phyloP scores from a whole-genome alignment of 1,140 invertebrate species.

The Ceratosolen solmsi region DNA sequence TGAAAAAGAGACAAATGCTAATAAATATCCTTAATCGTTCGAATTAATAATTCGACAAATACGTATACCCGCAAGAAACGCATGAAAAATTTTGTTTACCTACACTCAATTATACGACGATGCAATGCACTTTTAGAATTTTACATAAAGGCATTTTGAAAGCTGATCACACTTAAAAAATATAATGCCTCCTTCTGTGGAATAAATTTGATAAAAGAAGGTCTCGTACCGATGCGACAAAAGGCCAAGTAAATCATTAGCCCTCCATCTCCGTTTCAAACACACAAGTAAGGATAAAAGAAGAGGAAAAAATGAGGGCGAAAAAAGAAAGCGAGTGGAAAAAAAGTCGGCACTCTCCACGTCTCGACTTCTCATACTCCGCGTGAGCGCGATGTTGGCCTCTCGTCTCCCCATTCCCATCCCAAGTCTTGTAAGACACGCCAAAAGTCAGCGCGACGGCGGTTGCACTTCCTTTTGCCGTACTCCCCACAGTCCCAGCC shows the following conservation, averaged over 20 bases:
- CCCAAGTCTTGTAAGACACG: conserved; percentile 3
- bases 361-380: background rate
- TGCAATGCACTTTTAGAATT: background rate
- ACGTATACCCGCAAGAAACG: no score
- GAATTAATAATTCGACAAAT: no score
- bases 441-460: conserved; percentile 20
- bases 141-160: background rate
- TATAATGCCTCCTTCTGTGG: background rate
- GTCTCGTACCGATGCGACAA: background rate
- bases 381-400: background rate
- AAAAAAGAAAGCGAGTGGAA: background rate
- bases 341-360: background rate
- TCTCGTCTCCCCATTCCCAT: background rate
- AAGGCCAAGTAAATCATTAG: conserved; percentile 3
- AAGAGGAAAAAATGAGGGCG: no score
- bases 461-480: background rate
- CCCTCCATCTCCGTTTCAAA: background rate
- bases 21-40: no score
- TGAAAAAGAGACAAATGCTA: no score
- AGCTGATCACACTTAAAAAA: no score
- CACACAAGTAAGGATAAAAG: background rate
- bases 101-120: no score
- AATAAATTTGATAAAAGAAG: background rate
- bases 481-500: background rate
- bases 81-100: no score